Evolutionary conservation across 2,113 vertebrate species (phyloP).

Genomic region (Silurus meridionalis): DNA sequence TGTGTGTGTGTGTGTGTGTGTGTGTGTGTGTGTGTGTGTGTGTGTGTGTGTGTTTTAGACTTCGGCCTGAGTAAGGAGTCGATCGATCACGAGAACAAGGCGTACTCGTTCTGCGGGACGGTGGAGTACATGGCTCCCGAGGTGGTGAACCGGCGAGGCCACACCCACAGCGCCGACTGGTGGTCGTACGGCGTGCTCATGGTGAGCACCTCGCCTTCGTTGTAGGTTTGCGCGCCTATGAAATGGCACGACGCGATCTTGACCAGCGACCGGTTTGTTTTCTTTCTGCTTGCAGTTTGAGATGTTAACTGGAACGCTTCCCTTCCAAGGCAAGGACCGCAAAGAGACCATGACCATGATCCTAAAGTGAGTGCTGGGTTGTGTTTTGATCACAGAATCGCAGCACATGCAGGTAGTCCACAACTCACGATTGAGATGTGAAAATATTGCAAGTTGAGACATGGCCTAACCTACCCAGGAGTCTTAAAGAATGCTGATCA

Average conservation of each 20-base stretch:
- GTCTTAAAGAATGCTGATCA: too few relatives aligned
- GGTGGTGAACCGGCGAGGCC: conserved; percentile 83
- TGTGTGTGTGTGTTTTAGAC: too few relatives aligned
- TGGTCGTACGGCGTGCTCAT: conserved; percentile 87
- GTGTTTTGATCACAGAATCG: too few relatives aligned
- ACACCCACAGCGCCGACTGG: conserved; percentile 85
- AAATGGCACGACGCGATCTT: background rate
- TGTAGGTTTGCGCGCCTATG: background rate
- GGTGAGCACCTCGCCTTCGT: conserved; percentile 60
- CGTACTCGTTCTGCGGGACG: conserved; percentile 84
- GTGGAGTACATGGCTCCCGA: conserved; percentile 89
- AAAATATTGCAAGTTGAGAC: too few relatives aligned
- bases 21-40: conserved; percentile 26
- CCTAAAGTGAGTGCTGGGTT: conserved; percentile 79
- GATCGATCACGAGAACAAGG: conserved; percentile 83
- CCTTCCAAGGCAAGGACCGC: conserved; percentile 87
- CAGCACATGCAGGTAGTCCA: too few relatives aligned
- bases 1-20: background rate
- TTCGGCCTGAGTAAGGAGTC: conserved; percentile 86
- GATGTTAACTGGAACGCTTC: conserved; percentile 84
- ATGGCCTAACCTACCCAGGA: too few relatives aligned
- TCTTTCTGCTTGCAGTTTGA: conserved; percentile 75
- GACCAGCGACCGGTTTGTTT: background rate
- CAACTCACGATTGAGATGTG: too few relatives aligned
- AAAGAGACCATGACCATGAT: conserved; percentile 90